Evolutionary conservation across 2,888 invertebrate genomes (phyloP), one percentile per base, ranked within the genome.

Genomic region (Lithophane leautieri): DNA sequence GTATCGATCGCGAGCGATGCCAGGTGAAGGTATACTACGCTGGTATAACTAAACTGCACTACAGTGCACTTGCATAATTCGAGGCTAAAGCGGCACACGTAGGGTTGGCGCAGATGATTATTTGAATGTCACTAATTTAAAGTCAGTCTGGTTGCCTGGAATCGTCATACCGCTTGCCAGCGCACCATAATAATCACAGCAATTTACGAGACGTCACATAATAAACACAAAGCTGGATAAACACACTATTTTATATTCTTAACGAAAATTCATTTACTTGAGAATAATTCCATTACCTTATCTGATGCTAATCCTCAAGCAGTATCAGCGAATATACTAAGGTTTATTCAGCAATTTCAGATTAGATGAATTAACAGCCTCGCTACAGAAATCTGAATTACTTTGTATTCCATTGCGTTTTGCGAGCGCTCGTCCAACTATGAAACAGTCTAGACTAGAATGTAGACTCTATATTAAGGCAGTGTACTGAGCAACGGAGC

Each of bases 1-100:
- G 92, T 91, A 92, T 92, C 91, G 92, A 92, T 88, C 92, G 90
- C 88, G 79, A 50, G 76, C 86, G 89, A 87, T 89, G 91, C 90
- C 92, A 90, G 91, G 92, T 88, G 87, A 83, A 79, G 68, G 42
- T 61, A 85, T 85, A 72, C 78, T 83, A 81, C 73, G 70, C 76
- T 73, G 60, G 67, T 81, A 82, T 81, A 83, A 81, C 80, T 79
- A 82, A 83, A 81, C 76, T 77, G 84, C 79, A 83, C 83, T 86
- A 81, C 82, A 81, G 70, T 82, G 86, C 82, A 82, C 81, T 79
- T 79, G 87, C 87, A 88, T 86, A 86, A 85, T 89, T 81, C 83
- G 82, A 84, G 76, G 76, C 77, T 76, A 62, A 61, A 77, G 62
- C 61, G 70, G 34, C 52, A 50, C 25, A 25, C 58, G 56, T 77